These are phyloP conservation scores for Temnothorax rugatulus DNA, from an alignment of 2,888 invertebrate genomes.

Conservation along the genomic window DNA sequence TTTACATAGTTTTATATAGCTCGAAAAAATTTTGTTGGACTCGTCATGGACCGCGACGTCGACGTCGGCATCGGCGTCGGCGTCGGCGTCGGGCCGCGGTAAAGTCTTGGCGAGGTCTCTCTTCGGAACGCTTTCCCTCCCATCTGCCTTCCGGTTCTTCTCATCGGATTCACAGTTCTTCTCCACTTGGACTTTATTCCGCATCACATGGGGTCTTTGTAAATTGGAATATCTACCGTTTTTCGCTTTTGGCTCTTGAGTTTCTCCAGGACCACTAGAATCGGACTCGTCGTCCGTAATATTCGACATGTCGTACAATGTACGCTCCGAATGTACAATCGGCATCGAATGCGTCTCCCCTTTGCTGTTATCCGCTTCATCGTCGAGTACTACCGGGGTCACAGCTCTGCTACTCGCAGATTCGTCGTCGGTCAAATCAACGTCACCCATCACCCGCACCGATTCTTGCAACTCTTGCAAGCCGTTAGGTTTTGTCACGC, in stretches of 20 bases:
- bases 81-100: not conserved
- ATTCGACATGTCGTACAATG: constrained; percentile 52
- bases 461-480: constrained; percentile 21
- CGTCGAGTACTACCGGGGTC: constrained; percentile 22
- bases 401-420: constrained; percentile 72
- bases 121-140: not conserved
- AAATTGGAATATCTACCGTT: constrained; percentile 2
- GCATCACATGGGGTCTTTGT: too few species aligned
- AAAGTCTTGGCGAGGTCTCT: not conserved
- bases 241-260: constrained; percentile 8
- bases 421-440: constrained; percentile 81
- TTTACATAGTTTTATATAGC: not conserved
- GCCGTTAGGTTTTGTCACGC: constrained; percentile 42
- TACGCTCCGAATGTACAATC: not conserved
- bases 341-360: not conserved
- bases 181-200: not conserved
- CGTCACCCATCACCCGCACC: constrained; percentile 49
- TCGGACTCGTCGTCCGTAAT: constrained; percentile 78
- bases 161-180: constrained; percentile 22
- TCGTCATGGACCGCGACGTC: not conserved
- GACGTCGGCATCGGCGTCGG: too few species aligned
- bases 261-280: constrained; percentile 48
- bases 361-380: constrained; percentile 36
- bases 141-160: not conserved
- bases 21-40: constrained; percentile 7